Conservation (phyloP, 2,113 vertebrate species). For the Phylloscopus trochiloides region DNA sequence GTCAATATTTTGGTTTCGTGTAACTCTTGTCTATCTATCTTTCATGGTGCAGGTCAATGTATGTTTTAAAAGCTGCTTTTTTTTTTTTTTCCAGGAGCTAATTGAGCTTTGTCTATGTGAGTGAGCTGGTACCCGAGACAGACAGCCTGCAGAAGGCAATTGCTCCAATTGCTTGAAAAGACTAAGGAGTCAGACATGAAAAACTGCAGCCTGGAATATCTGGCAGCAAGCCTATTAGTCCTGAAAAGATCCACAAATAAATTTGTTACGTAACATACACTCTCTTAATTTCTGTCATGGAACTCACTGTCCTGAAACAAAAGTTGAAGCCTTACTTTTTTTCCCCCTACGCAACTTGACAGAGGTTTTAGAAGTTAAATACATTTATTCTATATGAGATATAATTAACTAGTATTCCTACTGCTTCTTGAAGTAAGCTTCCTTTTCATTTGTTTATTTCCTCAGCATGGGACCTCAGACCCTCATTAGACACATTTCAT, state of each 20-base stretch:
- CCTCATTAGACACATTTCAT: not conserved
- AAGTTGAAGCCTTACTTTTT: constrained; percentile 27
- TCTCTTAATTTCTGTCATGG: constrained; percentile 61
- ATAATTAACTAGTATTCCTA: constrained; percentile 33
- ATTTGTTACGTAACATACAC: constrained; percentile 60
- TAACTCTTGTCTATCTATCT: constrained; percentile 17
- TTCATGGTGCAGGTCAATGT: constrained; percentile 27
- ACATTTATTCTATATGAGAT: constrained; percentile 53
- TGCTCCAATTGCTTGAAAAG: constrained; percentile 67
- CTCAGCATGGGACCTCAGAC: constrained; percentile 11
- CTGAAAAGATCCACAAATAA: constrained; percentile 60
- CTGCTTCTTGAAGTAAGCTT: constrained; percentile 20
- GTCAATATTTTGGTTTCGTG: not conserved
- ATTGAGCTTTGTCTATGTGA: constrained; percentile 66
- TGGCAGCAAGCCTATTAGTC: constrained; percentile 61
- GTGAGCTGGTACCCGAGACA: constrained; percentile 58
- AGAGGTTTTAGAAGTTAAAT: constrained; percentile 15
- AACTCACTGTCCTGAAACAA: constrained; percentile 41
- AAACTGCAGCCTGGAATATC: constrained; percentile 61
- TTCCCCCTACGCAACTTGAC: not conserved
- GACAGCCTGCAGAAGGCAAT: constrained; percentile 69
- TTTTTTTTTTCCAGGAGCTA: constrained; percentile 61
- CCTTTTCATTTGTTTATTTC: constrained; percentile 33
- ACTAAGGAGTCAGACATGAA: constrained; percentile 65
- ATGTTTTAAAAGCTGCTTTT: constrained; percentile 59